These are phyloP conservation scores for Carollia perspicillata DNA, from an alignment of 2,113 vertebrate genomes.

Conservation along the genomic window DNA sequence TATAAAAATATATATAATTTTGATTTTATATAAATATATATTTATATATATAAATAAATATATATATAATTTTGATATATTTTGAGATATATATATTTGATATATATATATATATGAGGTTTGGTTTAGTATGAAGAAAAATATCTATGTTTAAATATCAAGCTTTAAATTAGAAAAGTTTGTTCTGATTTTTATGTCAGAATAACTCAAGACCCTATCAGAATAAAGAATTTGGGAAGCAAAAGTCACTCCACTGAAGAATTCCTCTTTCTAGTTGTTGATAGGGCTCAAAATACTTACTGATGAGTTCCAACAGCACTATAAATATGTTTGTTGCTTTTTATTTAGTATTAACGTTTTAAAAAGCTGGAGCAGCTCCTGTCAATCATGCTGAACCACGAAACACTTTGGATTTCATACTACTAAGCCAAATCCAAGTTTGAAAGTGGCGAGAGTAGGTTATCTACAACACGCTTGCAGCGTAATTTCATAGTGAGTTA, in stretches of 20 bases:
- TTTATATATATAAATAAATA: no score
- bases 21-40: neutral
- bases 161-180: slow-evolving; percentile 27
- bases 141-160: neutral
- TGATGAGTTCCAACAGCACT: neutral
- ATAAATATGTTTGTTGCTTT: neutral
- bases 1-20: no score
- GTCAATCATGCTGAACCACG: neutral
- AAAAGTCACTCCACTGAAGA: neutral
- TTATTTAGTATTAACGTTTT: neutral
- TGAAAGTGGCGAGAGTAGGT: neutral
- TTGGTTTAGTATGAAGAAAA: slow-evolving; percentile 7
- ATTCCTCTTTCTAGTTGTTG: neutral
- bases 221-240: neutral
- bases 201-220: neutral
- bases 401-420: neutral
- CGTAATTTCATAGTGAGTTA: slow-evolving; percentile 74
- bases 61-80: no score
- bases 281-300: neutral
- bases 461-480: neutral
- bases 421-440: neutral
- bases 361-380: neutral
- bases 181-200: neutral
- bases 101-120: neutral
- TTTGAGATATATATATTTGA: no score